Base-by-base conservation (phyloP, 23 tunicate genomes). In the Clavelina lepadiformis region DNA sequence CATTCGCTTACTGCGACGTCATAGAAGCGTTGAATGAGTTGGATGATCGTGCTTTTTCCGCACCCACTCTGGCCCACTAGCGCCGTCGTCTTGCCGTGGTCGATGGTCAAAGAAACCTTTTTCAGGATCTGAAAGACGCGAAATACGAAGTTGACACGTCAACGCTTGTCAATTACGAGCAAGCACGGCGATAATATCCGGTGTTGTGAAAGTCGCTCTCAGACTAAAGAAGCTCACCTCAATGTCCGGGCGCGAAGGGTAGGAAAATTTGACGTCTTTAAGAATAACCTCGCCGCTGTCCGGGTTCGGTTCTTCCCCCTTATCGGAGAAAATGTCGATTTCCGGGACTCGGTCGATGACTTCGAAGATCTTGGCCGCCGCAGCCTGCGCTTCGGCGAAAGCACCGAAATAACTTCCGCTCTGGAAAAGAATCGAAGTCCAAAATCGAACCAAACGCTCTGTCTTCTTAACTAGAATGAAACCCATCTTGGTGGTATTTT, bases 331-430 rank as follows among this genome's bases (percentile, higher is more conserved):
- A 25, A 82, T 60, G 44, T 91, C 92, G 62, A 91, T 91, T 27
- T 53, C 61, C 2, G 98, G 92, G 18, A 56, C 74, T 2, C 99
- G 79, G 69, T 94, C 95, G 52, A 94, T 80, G 18, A 94, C 83
- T 13, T 67, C 69, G 47, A 86, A 94, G 3, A 94, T 56, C 61
- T 76, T 75, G 3, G 63, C 61, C 19, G 72, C 99, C 11, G 99
- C 99, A 7, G 95, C 94, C 38, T 63, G 59, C 7, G 95, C 95
- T 1, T 76, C 75, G 33, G 85, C 51, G 50, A 85, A 70, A 0
- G 85, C 78, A 26, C 67, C 85, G 49, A 59, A 51, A 63, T 75
- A 81, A 33, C 83, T 67, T 13, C 91, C 99, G 21, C 61, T 77
- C 95, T 86, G 55, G 31, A 64, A 44, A 30, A 23, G 34, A 41